Evolutionary conservation across 2,113 vertebrate species (phyloP).

Genomic region (Nothocercus nigrocapillus): DNA sequence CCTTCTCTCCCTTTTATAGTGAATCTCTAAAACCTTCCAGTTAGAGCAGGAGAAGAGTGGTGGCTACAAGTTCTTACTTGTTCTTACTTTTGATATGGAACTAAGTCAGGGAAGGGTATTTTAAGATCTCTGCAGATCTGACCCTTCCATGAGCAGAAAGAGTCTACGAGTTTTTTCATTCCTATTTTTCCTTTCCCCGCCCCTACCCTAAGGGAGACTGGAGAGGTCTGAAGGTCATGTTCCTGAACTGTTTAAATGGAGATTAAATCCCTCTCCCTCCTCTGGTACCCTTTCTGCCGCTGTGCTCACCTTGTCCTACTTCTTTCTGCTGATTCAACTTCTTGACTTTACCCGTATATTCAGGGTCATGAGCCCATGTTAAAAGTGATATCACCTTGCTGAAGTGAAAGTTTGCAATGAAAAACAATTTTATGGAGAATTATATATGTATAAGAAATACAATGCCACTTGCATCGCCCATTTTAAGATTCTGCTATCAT

Average conservation of each 20-base stretch:
- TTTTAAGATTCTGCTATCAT: background rate
- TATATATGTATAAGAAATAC: accelerated
- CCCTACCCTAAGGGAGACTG: background rate
- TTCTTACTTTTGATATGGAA: conserved; percentile 18
- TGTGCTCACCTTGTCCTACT: background rate
- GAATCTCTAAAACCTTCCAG: background rate
- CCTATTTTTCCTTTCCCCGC: conserved; percentile 16
- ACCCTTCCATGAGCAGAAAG: background rate
- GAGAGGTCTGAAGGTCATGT: conserved; percentile 36
- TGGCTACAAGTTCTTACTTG: background rate
- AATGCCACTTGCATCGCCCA: background rate
- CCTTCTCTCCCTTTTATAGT: background rate
- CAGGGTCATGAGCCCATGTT: background rate
- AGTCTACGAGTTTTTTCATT: conserved; percentile 15
- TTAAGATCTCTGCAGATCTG: conserved; percentile 25
- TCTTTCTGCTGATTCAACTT: background rate
- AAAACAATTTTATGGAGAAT: background rate
- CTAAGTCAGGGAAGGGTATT: conserved; percentile 24
- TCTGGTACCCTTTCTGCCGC: background rate
- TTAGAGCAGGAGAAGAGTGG: conserved; percentile 31
- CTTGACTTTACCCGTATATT: background rate
- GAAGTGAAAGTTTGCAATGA: background rate
- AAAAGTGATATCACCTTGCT: background rate
- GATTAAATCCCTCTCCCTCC: background rate
- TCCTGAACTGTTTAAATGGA: conserved; percentile 8